Evolutionary conservation across 2,888 invertebrate species (phyloP), one percentile per base, ranked within the genome.

Genomic region (Ganaspis brasiliensis): DNA sequence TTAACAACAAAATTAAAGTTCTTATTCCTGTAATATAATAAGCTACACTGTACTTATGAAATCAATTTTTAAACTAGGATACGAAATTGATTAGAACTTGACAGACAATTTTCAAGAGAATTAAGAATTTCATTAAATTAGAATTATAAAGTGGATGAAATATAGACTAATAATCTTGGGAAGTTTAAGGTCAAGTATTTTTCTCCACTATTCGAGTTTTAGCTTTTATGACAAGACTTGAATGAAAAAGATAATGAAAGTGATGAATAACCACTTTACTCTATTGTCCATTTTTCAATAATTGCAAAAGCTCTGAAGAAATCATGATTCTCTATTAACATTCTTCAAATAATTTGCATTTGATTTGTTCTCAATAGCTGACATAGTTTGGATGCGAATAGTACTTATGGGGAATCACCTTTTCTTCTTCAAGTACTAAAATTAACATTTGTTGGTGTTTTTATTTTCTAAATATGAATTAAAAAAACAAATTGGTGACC

Each of bases 251-350:
- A 37, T 10, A 19, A 40, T 14, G 21, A 67, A 67, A 26, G 24
- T 67, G 67, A 45, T 45, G 45, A 67, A 67, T 67, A 14, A 45
- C 67, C 67, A 67, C 45, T 67, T 45, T 45, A 4, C 26, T 24
- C 67, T 67, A 67, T 67, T 67, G 45, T 67, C 67, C n/a, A 45
- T 67, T 67, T n/a, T 24, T 67, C 45, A 37, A 40, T n/a, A n/a
- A n/a, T 24, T 67, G 40, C 45, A 45, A 67, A 67, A 67, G 67
- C 19, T 67, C 67, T 45, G 24, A 24, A 67, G n/a, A 24, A 24
- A 67, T 67, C 67, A 45, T 40, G 24, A 67, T 26, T 67, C 24
- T 37, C 45, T 21, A 67, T 67, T 67, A 67, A 40, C 45, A 14
- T 67, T 67, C 40, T 67, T 40, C 26, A 24, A 24, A 40, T 67